These are phyloP conservation scores for Carassius auratus DNA, from an alignment of 2,113 vertebrate genomes.

Conservation along the genomic window DNA sequence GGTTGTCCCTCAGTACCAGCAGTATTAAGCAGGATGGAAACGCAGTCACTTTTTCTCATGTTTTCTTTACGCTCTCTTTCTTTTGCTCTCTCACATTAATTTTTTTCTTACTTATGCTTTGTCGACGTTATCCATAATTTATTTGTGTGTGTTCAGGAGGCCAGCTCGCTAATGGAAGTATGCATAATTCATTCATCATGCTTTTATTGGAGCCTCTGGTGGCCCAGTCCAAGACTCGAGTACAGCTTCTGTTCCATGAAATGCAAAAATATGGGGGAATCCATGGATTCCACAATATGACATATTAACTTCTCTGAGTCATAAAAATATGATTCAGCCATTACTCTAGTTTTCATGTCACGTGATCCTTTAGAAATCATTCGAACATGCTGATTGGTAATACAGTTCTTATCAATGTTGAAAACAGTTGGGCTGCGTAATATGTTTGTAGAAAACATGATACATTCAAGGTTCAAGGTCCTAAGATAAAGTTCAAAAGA, in stretches of 20 bases:
- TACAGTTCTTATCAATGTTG: too few species aligned
- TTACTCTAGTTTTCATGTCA: not conserved
- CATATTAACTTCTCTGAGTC: not conserved
- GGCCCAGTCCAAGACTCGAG: not conserved
- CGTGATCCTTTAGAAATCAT: too few species aligned
- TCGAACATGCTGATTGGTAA: too few species aligned
- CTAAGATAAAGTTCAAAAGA: too few species aligned
- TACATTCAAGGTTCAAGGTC: too few species aligned
- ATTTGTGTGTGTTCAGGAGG: conserved; percentile 24
- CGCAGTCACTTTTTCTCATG: not conserved
- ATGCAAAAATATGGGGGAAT: not conserved
- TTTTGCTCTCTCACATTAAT: too few species aligned
- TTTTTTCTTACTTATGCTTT: conserved; percentile 4
- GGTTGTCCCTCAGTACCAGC: not conserved
- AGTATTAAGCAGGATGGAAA: not conserved
- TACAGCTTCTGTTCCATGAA: too few species aligned
- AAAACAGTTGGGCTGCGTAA: too few species aligned
- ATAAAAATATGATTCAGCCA: too few species aligned
- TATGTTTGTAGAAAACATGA: too few species aligned
- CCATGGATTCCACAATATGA: not conserved
- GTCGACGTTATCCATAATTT: conserved; percentile 38
- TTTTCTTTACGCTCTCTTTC: not conserved
- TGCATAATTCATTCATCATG: conserved; percentile 18
- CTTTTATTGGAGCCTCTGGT: conserved; percentile 19
- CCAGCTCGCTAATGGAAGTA: conserved; percentile 33